These are phyloP conservation scores for Chaenocephalus aceratus DNA, from an alignment of 2,113 vertebrate genomes.

Conservation along the genomic window DNA sequence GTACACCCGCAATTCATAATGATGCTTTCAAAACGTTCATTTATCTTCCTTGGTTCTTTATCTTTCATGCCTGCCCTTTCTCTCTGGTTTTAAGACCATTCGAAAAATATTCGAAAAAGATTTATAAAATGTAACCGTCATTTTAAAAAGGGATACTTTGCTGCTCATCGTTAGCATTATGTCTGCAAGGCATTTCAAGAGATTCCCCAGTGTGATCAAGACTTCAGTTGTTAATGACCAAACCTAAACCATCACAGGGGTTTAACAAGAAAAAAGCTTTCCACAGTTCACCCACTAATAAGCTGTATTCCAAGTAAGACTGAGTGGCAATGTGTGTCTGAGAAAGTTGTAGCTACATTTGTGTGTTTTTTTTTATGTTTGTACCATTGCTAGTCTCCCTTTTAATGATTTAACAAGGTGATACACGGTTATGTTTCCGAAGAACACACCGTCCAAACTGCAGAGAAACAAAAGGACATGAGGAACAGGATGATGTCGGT, in stretches of 20 bases:
- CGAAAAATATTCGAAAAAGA: background rate
- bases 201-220: background rate
- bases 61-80: background rate
- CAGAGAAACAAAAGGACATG: background rate
- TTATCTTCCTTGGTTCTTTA: slow-evolving; percentile 2
- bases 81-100: background rate
- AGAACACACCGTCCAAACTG: background rate
- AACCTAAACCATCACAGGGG: slow-evolving; percentile 1
- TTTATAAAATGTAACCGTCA: background rate
- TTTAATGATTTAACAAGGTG: slow-evolving; percentile 4
- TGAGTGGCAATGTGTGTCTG: background rate
- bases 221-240: background rate
- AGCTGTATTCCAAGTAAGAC: slow-evolving; percentile 22
- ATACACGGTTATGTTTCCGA: slow-evolving; percentile 1
- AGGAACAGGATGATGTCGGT: background rate
- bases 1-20: slow-evolving; percentile 4
- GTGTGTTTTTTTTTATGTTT: too few species aligned
- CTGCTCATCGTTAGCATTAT: background rate
- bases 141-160: background rate
- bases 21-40: slow-evolving; percentile 7
- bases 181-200: background rate
- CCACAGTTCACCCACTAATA: background rate
- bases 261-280: slow-evolving; percentile 28
- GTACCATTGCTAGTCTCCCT: background rate
- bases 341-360: background rate